Base-by-base conservation (phyloP, 2,797 vertebrate genomes). In the Tangara arthus region DNA sequence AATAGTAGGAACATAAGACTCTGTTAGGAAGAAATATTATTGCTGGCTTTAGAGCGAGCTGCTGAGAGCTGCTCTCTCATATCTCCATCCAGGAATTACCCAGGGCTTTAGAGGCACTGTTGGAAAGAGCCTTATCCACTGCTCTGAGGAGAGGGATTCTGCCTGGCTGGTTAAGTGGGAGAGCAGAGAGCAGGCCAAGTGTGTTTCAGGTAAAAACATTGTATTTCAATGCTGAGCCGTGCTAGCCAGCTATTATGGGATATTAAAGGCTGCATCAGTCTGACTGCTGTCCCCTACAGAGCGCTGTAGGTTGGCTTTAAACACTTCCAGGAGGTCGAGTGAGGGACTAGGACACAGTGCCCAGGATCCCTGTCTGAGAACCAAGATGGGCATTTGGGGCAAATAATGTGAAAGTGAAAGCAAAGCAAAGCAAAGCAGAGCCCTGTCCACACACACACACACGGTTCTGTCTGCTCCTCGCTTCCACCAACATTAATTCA, bases 1-100 rank as follows among this genome's bases (percentile, higher is more conserved):
- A 87, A 76, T 15, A 71, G 57, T 9, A 64, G 65, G 78, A 78
- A 46, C 6, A 1, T 55, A 52, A 69, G 63, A 65, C 46, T 73
- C 50, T 19, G 46, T 28, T 50, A 69, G 55, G 63, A 89, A 75
- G 55, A 91, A 76, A 53, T 52, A 79, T n/a, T 57, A 72, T 15
- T 90, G n/a, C 34, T 3, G 12, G 63, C 86, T 82, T 79, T 76
- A 68, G 37, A 81, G 75, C 0, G 5, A 85, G 71, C 82, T 87
- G 53, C 84, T 68, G 28, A 87, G 82, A 91, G 70, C 52, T 87
- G 55, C 49, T 21, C 34, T 68, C 78, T 68, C 24, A 4, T 60
- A 46, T 82, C 63, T 93, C 63, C 94, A 87, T 46, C 57, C 70
- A 75, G 81, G 66, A 95, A 78, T 93, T 57, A 81, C 78, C 63